Evolutionary conservation across 2,797 vertebrate genomes (phyloP).

Genomic region (Lepus townsendii): DNA sequence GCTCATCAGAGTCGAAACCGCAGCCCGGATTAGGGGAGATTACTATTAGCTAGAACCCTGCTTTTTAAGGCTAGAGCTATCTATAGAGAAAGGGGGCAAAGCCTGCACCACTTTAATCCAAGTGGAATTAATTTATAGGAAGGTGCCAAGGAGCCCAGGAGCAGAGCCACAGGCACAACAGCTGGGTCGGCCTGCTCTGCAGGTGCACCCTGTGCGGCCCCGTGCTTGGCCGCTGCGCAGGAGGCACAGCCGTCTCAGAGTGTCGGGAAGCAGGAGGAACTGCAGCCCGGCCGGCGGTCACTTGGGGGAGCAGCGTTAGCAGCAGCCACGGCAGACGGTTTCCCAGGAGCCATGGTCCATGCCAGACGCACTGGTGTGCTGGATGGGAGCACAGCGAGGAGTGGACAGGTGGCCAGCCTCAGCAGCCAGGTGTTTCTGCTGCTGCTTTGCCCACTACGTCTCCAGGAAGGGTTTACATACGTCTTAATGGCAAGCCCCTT

Average conservation of each 20-base stretch:
- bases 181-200: too few relatives aligned
- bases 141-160: background rate
- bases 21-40: background rate
- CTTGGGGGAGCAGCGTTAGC: too few relatives aligned
- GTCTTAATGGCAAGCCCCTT: background rate
- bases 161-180: too few relatives aligned
- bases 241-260: background rate
- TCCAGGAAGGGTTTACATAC: background rate
- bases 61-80: background rate
- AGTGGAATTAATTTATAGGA: background rate
- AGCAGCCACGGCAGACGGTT: too few relatives aligned
- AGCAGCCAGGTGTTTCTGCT: background rate
- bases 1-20: background rate
- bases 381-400: background rate
- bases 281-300: background rate
- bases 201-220: too few relatives aligned
- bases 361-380: background rate
- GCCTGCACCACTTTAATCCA: too few relatives aligned
- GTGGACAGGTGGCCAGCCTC: rapidly evolving
- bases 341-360: background rate
- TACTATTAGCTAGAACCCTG: background rate
- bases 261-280: background rate
- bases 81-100: background rate
- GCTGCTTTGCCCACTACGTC: background rate
- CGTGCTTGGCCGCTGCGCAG: too few relatives aligned